phyloP scores from a whole-genome alignment of 2,113 vertebrate genomes.

The Brachypodius melanocephalos region DNA sequence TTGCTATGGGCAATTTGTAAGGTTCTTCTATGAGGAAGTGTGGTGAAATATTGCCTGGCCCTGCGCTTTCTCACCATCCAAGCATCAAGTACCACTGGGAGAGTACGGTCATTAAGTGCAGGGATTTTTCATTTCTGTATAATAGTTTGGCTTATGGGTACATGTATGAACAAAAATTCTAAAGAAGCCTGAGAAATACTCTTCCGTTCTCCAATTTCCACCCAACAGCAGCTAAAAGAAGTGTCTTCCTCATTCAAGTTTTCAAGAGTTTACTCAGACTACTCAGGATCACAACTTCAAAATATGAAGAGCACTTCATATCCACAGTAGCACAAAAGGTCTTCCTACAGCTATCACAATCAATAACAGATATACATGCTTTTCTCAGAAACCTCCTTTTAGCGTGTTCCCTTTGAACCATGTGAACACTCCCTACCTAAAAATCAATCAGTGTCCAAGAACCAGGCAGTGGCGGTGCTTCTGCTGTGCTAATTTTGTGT shows the following conservation, averaged over 20 bases:
- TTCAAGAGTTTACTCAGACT: constrained; percentile 43
- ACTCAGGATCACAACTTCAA: constrained; percentile 11
- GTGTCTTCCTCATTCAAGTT: background rate
- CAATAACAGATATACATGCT: background rate
- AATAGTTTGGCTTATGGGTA: background rate
- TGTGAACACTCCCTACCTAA: background rate
- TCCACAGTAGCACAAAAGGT: constrained; percentile 2
- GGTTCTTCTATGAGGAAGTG: background rate
- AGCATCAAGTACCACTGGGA: background rate
- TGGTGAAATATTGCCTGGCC: background rate
- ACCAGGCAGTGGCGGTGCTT: background rate
- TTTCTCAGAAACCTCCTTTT: constrained; percentile 5
- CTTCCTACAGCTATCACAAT: constrained; percentile 26
- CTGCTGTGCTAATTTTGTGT: background rate
- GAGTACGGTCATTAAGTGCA: background rate
- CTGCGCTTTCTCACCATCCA: background rate
- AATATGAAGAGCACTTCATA: constrained; percentile 36
- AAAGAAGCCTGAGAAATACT: background rate
- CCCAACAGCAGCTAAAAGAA: background rate
- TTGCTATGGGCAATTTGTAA: background rate
- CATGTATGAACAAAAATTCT: background rate
- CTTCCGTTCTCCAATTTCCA: background rate
- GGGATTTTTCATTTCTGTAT: background rate
- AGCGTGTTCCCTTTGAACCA: constrained; percentile 23
- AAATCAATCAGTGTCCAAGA: constrained; percentile 18